Evolutionary conservation across 2,888 invertebrate genomes (phyloP).

Genomic region (Thymelicus lineola): DNA sequence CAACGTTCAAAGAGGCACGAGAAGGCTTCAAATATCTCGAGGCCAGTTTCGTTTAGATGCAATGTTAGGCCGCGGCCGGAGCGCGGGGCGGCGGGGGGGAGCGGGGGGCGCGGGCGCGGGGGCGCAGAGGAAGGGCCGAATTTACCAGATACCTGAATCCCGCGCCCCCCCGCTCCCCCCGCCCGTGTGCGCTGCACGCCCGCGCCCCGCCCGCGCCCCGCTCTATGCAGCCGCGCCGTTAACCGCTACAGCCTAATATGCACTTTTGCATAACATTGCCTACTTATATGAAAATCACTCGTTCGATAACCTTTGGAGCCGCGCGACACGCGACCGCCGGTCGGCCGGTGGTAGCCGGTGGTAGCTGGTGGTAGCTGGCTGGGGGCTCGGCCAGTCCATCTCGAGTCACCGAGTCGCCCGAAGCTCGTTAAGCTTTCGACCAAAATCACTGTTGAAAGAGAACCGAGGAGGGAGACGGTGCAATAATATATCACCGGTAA

Average conservation of each 20-base stretch:
- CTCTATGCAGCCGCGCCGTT: constrained; percentile 33
- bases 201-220: constrained; percentile 21
- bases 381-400: no score
- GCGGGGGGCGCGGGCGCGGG: constrained; percentile 24
- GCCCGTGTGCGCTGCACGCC: constrained; percentile 20
- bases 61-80: neutral
- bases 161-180: constrained; percentile 29
- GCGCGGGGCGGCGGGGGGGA: constrained; percentile 1
- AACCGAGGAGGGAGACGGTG: no score
- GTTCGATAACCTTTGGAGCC: constrained; percentile 1
- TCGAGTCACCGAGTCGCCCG: no score
- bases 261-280: constrained; percentile 27
- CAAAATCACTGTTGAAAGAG: no score
- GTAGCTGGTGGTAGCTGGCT: no score
- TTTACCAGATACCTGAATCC: constrained; percentile 40
- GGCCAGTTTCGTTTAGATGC: neutral
- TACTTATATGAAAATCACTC: neutral
- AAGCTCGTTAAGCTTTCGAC: no score
- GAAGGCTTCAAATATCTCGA: neutral
- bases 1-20: no score
- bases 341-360: no score
- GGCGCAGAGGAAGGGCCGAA: constrained; percentile 54
- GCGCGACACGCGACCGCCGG: neutral
- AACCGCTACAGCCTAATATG: constrained; percentile 25
- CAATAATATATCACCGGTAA: no score